A percentile compares a stretch with the other conserved stretches of the same genome.
Evolutionary conservation across 2,113 vertebrate species (phyloP).

Genomic region (Rhizomys pruinosus): DNA sequence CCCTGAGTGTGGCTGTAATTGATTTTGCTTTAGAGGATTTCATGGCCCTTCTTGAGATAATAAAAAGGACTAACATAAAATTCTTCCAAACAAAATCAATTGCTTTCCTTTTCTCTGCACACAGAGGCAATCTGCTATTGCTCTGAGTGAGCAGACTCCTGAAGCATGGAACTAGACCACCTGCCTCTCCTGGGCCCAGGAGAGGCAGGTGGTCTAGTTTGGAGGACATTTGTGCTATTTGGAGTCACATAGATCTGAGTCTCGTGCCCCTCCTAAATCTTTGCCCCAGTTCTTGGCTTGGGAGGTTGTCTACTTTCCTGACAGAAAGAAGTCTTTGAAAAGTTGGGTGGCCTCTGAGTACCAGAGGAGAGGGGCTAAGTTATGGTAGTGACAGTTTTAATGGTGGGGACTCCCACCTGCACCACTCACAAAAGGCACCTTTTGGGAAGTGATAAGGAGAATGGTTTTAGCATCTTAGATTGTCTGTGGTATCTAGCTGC

Average conservation of each 20-base stretch:
- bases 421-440: not conserved
- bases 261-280: not conserved
- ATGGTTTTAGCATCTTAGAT: not conserved
- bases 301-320: not conserved
- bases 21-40: constrained; percentile 76
- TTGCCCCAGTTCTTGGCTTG: not conserved
- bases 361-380: not conserved
- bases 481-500: not conserved
- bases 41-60: constrained; percentile 74
- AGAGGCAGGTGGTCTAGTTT: not conserved
- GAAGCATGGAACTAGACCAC: not conserved
- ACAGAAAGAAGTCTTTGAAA: not conserved
- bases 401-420: not conserved
- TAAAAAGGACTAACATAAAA: constrained; percentile 75
- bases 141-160: not conserved
- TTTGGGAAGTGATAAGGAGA: not conserved
- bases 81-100: constrained; percentile 77
- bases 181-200: not conserved
- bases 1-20: constrained; percentile 25
- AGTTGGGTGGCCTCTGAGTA: not conserved
- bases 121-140: not conserved
- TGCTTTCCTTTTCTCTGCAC: constrained; percentile 23
- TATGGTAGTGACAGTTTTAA: not conserved
- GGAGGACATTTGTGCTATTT: not conserved
- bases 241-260: not conserved